Evolutionary conservation across 2,797 vertebrate genomes (phyloP).

Genomic region (Silurus lanzhouensis): DNA sequence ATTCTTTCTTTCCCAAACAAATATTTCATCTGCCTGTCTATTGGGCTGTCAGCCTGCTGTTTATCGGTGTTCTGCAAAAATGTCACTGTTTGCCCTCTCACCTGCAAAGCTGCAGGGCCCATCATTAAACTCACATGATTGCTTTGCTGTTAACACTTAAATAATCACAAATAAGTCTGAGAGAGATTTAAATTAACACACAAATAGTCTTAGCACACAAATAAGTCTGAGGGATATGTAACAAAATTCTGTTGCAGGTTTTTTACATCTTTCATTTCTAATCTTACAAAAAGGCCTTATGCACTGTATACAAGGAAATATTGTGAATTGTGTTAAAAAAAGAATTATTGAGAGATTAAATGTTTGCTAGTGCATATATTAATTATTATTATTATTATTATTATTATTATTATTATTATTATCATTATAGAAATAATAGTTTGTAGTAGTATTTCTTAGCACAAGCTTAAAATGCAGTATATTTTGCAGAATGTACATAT

Average conservation of each 20-base stretch:
- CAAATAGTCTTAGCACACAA: too few relatives aligned
- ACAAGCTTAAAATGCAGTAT: neutral
- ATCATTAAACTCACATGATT: slow-evolving; percentile 31
- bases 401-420: neutral
- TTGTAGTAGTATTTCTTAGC: neutral
- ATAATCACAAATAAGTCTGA: neutral
- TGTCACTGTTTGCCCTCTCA: slow-evolving; percentile 45
- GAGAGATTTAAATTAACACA: neutral
- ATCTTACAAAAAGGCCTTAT: neutral
- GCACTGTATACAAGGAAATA: neutral
- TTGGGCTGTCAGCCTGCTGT: slow-evolving; percentile 48
- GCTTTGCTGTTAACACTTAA: neutral
- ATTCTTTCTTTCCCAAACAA: slow-evolving; percentile 47
- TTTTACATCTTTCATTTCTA: neutral
- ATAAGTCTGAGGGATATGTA: neutral
- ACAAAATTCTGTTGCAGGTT: neutral
- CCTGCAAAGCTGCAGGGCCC: slow-evolving; percentile 32
- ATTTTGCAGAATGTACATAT: neutral
- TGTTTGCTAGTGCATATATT: too few relatives aligned
- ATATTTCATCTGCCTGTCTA: slow-evolving; percentile 48
- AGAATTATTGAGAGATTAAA: neutral
- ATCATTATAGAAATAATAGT: neutral
- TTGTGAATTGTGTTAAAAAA: neutral
- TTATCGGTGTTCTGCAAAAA: slow-evolving; percentile 57
- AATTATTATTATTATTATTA: neutral